Conservation (phyloP, 1,140 invertebrate species). For the Idris sp. region DNA sequence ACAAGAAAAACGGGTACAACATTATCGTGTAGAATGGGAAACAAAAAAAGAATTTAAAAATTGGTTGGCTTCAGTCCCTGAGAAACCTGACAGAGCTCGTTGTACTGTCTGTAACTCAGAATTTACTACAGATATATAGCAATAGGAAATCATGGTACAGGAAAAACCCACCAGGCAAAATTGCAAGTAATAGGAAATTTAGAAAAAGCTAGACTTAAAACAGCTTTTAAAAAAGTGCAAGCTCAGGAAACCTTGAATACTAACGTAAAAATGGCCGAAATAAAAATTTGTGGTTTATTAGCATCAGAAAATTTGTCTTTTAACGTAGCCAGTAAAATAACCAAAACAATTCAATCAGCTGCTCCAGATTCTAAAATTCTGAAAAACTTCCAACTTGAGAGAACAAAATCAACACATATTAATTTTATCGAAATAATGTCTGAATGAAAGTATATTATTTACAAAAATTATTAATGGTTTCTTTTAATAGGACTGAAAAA, state of each 20-base stretch:
- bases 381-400: conserved; percentile 26
- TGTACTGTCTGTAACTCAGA: not conserved
- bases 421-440: no score
- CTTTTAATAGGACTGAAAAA: no score
- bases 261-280: conserved; percentile 20
- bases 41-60: not conserved
- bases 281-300: conserved; percentile 28
- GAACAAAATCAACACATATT: conserved; percentile 35
- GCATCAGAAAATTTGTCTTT: conserved; percentile 47
- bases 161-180: no score
- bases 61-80: not conserved
- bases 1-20: not conserved
- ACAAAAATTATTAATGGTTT: no score
- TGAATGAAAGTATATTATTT: no score
- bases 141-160: not conserved
- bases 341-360: conserved; percentile 25
- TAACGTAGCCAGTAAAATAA: conserved; percentile 24
- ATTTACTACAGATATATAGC: not conserved
- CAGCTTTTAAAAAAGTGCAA: not conserved
- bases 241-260: not conserved
- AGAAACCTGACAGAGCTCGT: not conserved
- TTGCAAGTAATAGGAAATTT: conserved; percentile 7
- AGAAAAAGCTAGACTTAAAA: not conserved
- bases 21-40: not conserved
- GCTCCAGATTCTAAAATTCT: conserved; percentile 44